phyloP scores from a whole-genome alignment of 2,888 invertebrate genomes.

The Apamea epomidion region DNA sequence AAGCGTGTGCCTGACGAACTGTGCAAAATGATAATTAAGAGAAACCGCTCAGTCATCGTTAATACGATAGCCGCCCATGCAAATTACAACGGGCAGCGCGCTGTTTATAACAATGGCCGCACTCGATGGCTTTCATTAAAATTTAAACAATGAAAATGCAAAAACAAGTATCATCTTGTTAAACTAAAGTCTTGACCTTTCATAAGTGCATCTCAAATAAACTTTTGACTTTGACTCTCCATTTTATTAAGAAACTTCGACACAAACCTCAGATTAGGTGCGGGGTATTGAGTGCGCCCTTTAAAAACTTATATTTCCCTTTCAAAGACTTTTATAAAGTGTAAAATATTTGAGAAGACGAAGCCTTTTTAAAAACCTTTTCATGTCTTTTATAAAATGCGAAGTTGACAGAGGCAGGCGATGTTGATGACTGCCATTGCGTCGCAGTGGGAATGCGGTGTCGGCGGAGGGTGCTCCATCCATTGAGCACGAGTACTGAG shows the following conservation, averaged over 20 bases:
- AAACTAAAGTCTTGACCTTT: constrained; percentile 42
- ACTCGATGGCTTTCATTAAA: constrained; percentile 85
- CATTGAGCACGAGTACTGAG: constrained; percentile 72
- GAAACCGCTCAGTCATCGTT: constrained; percentile 90
- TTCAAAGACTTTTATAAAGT: constrained; percentile 62
- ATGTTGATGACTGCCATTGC: constrained; percentile 78
- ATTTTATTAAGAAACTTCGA: constrained; percentile 65
- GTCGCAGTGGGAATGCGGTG: constrained; percentile 68
- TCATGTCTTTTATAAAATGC: constrained; percentile 74
- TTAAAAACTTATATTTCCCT: constrained; percentile 38
- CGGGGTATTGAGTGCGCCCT: constrained; percentile 31
- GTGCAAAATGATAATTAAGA: constrained; percentile 90
- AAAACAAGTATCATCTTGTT: constrained; percentile 64
- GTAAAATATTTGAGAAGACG: constrained; percentile 68
- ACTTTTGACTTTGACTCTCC: constrained; percentile 25
- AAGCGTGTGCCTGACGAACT: constrained; percentile 87
- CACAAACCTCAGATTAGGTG: constrained; percentile 34
- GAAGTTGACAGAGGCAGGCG: constrained; percentile 69
- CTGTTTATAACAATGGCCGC: constrained; percentile 85
- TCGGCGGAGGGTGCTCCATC: constrained; percentile 74
- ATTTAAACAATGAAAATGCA: constrained; percentile 80
- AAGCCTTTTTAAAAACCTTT: constrained; percentile 72
- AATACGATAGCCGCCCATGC: constrained; percentile 87
- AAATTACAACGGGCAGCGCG: constrained; percentile 80
- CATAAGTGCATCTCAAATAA: constrained; percentile 27